phyloP scores from a whole-genome alignment of 2,888 invertebrate species.

The Creontiades dilutus region DNA sequence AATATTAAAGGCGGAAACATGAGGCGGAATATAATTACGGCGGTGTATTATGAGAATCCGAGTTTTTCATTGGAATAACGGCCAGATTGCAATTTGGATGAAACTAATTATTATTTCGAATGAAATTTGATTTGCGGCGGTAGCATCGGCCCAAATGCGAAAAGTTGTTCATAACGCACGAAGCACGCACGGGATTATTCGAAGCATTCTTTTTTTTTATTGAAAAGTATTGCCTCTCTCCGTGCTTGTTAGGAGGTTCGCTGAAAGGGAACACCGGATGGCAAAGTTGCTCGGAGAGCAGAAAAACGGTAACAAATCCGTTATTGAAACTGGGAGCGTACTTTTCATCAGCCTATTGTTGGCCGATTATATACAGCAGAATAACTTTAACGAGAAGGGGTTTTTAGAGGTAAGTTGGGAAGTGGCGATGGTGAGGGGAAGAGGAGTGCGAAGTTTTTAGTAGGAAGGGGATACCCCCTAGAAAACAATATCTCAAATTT shows the following conservation, averaged over 20 bases:
- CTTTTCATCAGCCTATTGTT: conserved; percentile 24
- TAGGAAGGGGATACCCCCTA: conserved; percentile 24
- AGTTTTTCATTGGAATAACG: not conserved
- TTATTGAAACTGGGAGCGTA: conserved; percentile 28
- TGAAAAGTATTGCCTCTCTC: not conserved
- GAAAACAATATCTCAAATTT: conserved; percentile 32
- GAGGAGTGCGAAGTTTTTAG: not conserved
- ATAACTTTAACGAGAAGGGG: conserved; percentile 24
- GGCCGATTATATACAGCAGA: conserved; percentile 5
- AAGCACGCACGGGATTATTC: not conserved
- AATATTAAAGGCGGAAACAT: not conserved
- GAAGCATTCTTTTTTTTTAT: not conserved
- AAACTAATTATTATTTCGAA: conserved; percentile 11
- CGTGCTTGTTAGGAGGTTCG: not conserved
- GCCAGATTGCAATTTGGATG: not conserved
- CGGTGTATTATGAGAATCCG: not conserved
- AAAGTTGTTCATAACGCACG: not conserved
- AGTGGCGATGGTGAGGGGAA: not conserved
- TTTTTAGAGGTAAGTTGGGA: not conserved
- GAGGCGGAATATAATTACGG: not conserved
- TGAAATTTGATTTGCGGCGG: not conserved
- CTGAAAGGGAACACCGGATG: not conserved
- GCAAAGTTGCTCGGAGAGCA: not conserved
- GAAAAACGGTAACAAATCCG: conserved; percentile 7
- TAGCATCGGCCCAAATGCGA: not conserved